Conservation (phyloP, 2,797 vertebrate species). For the Anomalospiza imberbis region DNA sequence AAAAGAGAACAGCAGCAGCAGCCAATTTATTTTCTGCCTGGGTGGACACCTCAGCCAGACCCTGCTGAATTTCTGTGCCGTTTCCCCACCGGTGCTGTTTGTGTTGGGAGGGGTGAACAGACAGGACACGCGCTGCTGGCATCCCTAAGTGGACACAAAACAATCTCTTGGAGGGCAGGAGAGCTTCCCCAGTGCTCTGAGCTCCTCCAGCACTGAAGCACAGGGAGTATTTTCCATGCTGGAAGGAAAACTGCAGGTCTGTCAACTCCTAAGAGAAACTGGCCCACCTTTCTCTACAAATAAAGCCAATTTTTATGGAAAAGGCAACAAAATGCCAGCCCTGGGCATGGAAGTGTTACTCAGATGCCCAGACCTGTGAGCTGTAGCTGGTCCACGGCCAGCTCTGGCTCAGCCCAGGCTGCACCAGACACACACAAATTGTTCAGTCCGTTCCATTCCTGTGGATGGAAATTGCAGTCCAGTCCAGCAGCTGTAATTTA, state of each 20-base stretch:
- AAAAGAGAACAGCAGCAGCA: not conserved
- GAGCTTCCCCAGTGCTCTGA: not conserved
- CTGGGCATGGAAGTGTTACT: not conserved
- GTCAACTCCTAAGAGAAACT: not conserved
- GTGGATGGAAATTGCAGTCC: not conserved
- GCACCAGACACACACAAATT: not conserved
- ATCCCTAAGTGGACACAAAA: not conserved
- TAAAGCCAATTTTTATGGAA: not conserved
- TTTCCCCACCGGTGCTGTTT: not conserved
- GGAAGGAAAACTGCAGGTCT: not conserved
- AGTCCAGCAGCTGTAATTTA: not conserved
- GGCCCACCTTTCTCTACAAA: not conserved
- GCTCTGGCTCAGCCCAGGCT: not conserved
- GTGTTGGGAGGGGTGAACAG: not conserved
- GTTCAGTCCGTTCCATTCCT: not conserved
- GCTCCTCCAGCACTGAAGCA: not conserved
- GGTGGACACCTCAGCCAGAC: not conserved
- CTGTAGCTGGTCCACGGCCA: not conserved
- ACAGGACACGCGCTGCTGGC: not conserved
- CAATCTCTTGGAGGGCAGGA: not conserved
- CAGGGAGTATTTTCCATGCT: not conserved
- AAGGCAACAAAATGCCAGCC: not conserved
- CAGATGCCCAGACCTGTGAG: not conserved
- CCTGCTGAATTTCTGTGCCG: not conserved
- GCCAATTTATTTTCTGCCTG: slow-evolving; percentile 13